These are phyloP conservation scores for zebrafish (Danio rerio) DNA, from an alignment of 2,113 vertebrate species.

Conservation along the genomic window DNA sequence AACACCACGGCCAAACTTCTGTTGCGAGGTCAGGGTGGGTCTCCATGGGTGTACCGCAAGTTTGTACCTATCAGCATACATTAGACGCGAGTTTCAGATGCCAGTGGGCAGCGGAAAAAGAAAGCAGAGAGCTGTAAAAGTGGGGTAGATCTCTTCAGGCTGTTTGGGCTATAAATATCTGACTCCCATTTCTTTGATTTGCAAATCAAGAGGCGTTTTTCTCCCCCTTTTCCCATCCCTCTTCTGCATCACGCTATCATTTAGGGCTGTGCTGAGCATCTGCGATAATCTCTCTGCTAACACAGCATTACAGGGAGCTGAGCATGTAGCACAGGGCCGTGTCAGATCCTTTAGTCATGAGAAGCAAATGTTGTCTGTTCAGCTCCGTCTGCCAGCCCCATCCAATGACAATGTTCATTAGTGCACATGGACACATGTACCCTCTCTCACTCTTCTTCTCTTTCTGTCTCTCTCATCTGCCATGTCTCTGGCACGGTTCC, in stretches of 20 bases:
- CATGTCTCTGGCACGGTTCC: neutral
- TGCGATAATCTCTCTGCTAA: conserved; percentile 26
- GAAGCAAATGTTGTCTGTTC: conserved; percentile 7
- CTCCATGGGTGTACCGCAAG: neutral
- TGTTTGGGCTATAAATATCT: conserved; percentile 71
- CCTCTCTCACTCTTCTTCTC: conserved; percentile 5
- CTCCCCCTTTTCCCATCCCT: conserved; percentile 17
- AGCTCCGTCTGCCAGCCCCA: neutral
- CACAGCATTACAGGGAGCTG: conserved; percentile 21
- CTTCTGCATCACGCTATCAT: neutral
- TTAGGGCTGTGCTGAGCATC: neutral
- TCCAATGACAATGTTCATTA: conserved; percentile 2
- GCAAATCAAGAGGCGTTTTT: conserved; percentile 68
- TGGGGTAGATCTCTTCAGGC: conserved; percentile 63
- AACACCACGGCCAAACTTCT: neutral
- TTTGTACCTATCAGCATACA: conserved; percentile 33
- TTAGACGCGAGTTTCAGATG: conserved; percentile 31
- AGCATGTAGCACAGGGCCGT: conserved; percentile 17
- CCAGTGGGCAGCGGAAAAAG: conserved; percentile 40
- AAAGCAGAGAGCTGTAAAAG: conserved; percentile 46
- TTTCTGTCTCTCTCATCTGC: neutral
- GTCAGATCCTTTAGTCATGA: conserved; percentile 34
- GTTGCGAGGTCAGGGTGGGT: conserved; percentile 34
- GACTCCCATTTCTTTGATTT: conserved; percentile 74
- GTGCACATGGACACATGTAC: neutral